phyloP scores from a whole-genome alignment of 2,113 vertebrate species.

The Lanius ludovicianus region DNA sequence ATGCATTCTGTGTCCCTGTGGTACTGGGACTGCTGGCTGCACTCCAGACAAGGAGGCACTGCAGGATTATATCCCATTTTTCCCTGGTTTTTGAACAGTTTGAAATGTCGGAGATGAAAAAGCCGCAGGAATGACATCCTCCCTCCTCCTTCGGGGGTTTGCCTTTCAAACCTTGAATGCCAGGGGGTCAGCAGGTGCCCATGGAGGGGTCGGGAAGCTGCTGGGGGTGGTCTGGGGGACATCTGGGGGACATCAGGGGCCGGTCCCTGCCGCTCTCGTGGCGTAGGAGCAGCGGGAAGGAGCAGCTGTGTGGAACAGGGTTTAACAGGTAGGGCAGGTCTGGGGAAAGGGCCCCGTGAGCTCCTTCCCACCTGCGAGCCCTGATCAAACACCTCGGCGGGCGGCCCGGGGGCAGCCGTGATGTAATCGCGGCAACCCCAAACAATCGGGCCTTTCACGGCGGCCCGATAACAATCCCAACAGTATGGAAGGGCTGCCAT shows the following conservation, averaged over 20 bases:
- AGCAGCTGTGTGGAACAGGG: background rate
- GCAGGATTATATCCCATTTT: background rate
- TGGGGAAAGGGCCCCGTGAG: constrained; percentile 36
- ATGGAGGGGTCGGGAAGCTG: background rate
- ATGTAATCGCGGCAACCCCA: constrained; percentile 59
- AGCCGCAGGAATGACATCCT: background rate
- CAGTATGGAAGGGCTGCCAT: constrained; percentile 72
- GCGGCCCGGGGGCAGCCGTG: constrained; percentile 62
- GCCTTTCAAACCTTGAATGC: background rate
- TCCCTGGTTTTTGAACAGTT: background rate
- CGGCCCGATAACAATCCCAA: constrained; percentile 74
- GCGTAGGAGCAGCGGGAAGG: background rate
- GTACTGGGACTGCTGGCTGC: background rate
- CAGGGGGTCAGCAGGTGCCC: background rate
- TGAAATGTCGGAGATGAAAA: background rate
- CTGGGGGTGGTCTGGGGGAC: background rate
- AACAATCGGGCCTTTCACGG: constrained; percentile 78
- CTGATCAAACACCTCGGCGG: constrained; percentile 70
- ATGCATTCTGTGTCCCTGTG: rapidly evolving
- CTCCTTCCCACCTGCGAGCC: constrained; percentile 74
- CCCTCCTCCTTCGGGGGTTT: background rate
- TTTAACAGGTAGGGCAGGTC: constrained; percentile 57
- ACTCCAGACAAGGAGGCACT: rapidly evolving
- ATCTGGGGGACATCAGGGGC: rapidly evolving
- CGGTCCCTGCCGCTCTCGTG: rapidly evolving